Conservation (phyloP, 2,888 invertebrate species). For the Busseola fusca region DNA sequence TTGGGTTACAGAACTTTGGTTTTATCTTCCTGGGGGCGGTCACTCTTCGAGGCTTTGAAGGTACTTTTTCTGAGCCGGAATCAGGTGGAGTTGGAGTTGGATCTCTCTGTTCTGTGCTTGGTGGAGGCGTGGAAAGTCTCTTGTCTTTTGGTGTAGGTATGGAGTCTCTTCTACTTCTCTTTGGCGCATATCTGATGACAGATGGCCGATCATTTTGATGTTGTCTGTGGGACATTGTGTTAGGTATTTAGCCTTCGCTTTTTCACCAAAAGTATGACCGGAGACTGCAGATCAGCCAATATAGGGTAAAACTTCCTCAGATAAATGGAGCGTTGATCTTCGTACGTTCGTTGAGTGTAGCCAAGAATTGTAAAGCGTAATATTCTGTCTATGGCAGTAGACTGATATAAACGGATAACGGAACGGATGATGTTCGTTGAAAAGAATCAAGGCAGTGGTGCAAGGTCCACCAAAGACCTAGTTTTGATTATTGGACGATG, state of each 20-base stretch:
- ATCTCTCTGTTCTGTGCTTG: conserved; percentile 11
- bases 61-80: neutral
- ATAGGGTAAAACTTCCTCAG: neutral
- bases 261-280: neutral
- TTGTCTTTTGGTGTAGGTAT: conserved; percentile 11
- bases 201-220: conserved; percentile 23
- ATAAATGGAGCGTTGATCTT: neutral
- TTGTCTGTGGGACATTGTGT: conserved; percentile 19
- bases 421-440: neutral
- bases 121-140: conserved; percentile 24
- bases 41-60: conserved; percentile 1
- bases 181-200: conserved; percentile 42
- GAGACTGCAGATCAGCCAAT: neutral
- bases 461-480: neutral
- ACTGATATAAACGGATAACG: neutral
- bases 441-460: neutral
- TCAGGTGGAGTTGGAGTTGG: neutral
- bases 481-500: neutral
- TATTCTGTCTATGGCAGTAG: neutral
- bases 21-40: conserved; percentile 18
- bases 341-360: neutral
- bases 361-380: neutral
- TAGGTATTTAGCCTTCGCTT: neutral
- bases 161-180: conserved; percentile 23
- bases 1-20: conserved; percentile 23